These are phyloP conservation scores for Rhabdornis inornatus DNA, from an alignment of 2,113 vertebrate species.

Conservation along the genomic window DNA sequence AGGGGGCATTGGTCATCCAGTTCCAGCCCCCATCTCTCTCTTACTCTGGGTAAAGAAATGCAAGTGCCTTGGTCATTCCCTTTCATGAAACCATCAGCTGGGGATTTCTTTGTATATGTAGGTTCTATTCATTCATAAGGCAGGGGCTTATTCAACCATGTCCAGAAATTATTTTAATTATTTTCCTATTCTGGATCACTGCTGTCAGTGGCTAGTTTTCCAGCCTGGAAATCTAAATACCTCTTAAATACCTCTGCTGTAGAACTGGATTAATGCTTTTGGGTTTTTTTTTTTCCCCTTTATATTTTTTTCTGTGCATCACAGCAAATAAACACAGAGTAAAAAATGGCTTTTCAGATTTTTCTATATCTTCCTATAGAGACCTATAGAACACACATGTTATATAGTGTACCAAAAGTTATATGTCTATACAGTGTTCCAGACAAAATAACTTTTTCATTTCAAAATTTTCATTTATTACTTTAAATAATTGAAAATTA, in stretches of 20 bases:
- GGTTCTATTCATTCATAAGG: background rate
- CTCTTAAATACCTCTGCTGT: background rate
- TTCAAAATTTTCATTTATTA: background rate
- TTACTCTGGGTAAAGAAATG: background rate
- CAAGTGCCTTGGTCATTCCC: rapidly evolving
- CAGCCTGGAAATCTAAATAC: background rate
- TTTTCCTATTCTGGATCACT: background rate
- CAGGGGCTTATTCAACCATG: background rate
- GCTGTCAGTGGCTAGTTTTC: background rate
- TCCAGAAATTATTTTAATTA: background rate
- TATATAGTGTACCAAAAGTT: rapidly evolving
- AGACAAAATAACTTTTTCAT: background rate
- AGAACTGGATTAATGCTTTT: background rate
- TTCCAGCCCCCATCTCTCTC: background rate
- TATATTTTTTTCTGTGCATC: background rate
- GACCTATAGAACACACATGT: background rate
- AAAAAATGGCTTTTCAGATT: background rate
- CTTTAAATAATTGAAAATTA: background rate
- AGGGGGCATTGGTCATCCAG: no score
- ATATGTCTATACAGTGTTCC: no score
- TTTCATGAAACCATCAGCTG: background rate
- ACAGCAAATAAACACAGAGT: background rate
- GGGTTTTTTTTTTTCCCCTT: background rate
- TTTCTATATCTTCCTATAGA: background rate
- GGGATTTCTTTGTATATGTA: background rate